Conservation (phyloP, 2,113 vertebrate species). For the Carassius auratus region DNA sequence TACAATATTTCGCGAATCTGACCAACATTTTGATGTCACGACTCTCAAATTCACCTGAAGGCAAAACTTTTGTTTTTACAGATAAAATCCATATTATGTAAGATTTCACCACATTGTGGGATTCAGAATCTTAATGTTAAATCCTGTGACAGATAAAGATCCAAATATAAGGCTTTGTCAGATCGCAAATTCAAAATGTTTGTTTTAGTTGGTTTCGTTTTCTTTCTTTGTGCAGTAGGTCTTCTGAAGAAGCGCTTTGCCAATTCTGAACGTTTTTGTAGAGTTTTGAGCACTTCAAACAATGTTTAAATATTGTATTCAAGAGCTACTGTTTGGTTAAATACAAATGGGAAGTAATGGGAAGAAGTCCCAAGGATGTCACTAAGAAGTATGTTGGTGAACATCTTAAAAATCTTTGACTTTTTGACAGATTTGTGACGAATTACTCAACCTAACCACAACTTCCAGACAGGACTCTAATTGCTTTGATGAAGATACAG, state of each 20-base stretch:
- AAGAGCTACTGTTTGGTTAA: background rate
- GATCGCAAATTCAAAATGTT: background rate
- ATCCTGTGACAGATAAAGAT: background rate
- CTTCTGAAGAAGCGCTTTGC: background rate
- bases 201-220: background rate
- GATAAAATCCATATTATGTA: background rate
- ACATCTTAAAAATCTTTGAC: background rate
- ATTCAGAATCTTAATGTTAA: background rate
- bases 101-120: background rate
- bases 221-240: background rate
- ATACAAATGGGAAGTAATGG: background rate
- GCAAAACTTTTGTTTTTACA: background rate
- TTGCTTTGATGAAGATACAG: constrained; percentile 3
- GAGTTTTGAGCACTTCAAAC: background rate
- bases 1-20: background rate
- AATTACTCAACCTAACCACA: background rate
- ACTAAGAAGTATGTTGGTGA: background rate
- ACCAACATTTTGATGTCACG: background rate
- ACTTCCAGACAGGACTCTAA: background rate
- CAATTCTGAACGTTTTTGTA: background rate
- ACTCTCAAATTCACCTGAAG: background rate
- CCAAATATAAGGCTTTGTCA: background rate
- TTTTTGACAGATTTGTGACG: background rate
- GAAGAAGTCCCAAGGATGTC: background rate
- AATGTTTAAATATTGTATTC: background rate